Percentiles rank a stretch among this genome's conserved stretches.
Evolutionary conservation across 2,113 vertebrate genomes (phyloP).

Genomic region (Perca fluviatilis): DNA sequence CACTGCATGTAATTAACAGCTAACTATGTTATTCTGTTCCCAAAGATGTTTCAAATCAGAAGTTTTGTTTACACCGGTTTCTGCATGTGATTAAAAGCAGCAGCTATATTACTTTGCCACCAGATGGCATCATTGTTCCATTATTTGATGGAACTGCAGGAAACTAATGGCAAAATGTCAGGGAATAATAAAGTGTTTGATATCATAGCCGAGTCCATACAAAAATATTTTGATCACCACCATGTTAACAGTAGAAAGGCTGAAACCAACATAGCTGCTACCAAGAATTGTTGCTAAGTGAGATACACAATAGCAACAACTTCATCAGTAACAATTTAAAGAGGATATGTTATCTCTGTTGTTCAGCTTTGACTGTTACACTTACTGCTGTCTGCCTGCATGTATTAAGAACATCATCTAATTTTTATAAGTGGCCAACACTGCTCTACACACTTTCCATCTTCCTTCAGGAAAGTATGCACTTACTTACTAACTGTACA

Average conservation of each 20-base stretch:
- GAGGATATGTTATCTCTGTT: background rate
- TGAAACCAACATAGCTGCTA: constrained; percentile 20
- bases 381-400: background rate
- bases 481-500: background rate
- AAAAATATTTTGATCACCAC: constrained; percentile 1
- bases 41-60: background rate
- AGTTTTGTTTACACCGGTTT: background rate
- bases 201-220: constrained; percentile 19
- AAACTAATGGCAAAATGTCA: constrained; percentile 3
- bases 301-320: background rate
- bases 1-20: background rate
- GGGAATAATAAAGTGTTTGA: background rate
- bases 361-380: background rate
- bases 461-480: background rate
- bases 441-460: background rate
- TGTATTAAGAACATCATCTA: background rate
- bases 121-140: constrained; percentile 58
- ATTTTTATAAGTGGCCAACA: background rate
- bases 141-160: background rate
- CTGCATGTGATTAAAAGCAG: background rate
- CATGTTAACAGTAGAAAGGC: background rate
- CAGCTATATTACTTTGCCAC: constrained; percentile 7
- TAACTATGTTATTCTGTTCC: background rate
- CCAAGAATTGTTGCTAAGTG: background rate
- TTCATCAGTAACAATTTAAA: background rate